Base-by-base conservation (phyloP, 2,797 vertebrate species). In the Sebastes iracundus region DNA sequence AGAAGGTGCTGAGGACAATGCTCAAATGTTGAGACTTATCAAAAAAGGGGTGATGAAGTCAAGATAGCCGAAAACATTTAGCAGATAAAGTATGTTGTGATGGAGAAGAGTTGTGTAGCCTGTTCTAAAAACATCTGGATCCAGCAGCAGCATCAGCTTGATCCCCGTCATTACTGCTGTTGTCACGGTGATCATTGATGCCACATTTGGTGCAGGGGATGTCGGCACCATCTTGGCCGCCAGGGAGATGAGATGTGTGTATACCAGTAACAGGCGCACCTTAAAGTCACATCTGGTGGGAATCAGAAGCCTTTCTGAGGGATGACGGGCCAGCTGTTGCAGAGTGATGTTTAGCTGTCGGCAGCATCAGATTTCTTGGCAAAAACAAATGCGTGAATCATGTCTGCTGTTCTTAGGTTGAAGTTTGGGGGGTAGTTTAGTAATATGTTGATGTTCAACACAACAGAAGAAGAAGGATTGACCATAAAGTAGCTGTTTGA, bases 251-350 rank as follows among this genome's bases (percentile, higher is more conserved):
- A 52, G 10, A 16, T 42, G 42, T 35, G 63, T 64, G 28, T 11
- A 22, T 11, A 28, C 25, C 72, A 28, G 42, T 16, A 35, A 46
- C 18, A 28, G 20, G 5, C 27, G 7, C 52, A 35, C 18, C 56
- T 46, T 46, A 9, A 53, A 32, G 20, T 68, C 73, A 77, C 75
- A 77, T 76, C 72, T 85, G 75, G 30, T 18, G 32, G 27, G 63
- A 66, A 35, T 11, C 11, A 25, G 23, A 49, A n/a, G 64, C 16
- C 49, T 59, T 53, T 33, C 42, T 64, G 27, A 62, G 68, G 35
- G 42, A 66, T 25, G 33, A 12, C 46, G 4, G 8, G 16, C 35
- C 77, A 72, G 68, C 60, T 88, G 80, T 80, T 77, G 11, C n/a
- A 13, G 18, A 1, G 18, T 3, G 11, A 52, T 27, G 30, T 38